Conservation (phyloP, 2,888 invertebrate genomes). For the Lymantria monacha region DNA sequence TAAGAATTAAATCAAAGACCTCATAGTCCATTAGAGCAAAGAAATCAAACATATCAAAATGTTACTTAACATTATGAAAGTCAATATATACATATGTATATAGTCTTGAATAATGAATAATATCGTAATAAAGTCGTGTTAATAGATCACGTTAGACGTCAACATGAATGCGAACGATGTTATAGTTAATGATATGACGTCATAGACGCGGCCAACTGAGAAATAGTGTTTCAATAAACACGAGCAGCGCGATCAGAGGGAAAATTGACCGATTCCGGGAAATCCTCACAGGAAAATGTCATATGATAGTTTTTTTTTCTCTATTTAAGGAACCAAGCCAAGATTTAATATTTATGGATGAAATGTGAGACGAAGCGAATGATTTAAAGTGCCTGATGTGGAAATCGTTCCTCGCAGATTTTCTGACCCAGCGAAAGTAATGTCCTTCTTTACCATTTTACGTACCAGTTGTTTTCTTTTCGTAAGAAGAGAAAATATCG, state of each 20-base stretch:
- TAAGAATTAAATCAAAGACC: no score
- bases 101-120: conserved; percentile 2
- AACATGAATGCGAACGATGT: conserved; percentile 18
- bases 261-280: conserved; percentile 79
- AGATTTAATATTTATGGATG: conserved; percentile 81
- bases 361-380: conserved; percentile 79
- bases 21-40: no score
- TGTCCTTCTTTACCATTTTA: conserved; percentile 76
- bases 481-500: conserved; percentile 63
- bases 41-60: no score
- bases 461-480: conserved; percentile 78
- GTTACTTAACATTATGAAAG: no score
- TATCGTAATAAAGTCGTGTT: not conserved
- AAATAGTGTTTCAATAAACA: conserved; percentile 80
- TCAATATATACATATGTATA: not conserved
- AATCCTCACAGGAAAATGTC: conserved; percentile 74
- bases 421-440: conserved; percentile 78
- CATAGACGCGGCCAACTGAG: conserved; percentile 63
- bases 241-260: conserved; percentile 69
- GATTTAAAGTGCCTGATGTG: conserved; percentile 81
- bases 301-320: conserved; percentile 73
- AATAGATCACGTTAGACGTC: conserved; percentile 18
- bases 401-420: conserved; percentile 78
- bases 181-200: conserved; percentile 53
- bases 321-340: conserved; percentile 68